Base-by-base conservation (phyloP, 1,140 invertebrate species). In the Aphaenogaster ashmeadi region DNA sequence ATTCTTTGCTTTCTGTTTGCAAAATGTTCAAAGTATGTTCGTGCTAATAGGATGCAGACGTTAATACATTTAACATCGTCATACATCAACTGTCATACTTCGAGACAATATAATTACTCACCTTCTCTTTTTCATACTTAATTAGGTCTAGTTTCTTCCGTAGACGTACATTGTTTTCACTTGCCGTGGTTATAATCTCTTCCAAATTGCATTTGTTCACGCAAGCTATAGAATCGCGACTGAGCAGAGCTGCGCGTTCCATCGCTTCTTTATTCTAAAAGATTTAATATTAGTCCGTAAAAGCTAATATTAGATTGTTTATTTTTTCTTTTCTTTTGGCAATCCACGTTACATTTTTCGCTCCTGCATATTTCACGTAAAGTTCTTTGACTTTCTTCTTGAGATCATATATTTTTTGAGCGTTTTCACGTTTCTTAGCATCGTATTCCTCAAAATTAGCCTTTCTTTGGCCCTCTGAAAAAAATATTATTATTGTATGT, bases 361-460 rank as follows among this genome's bases (percentile, higher is more conserved):
- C 96, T 89, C 96, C 96, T 77, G 96, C 96, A 78, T 97, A 96
- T 91, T 96, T 95, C 1, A 95, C 77, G 27, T 97, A 96, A 69
- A 97, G 90, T 75, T 97, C 94, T 89, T 97, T 97, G 18, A 98
- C 96, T 90, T 97, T 97, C 89, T 97, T 97, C 92, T 98, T 98
- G n/a, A 98, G 92, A 1, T 96, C 95, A 38, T 96, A 92, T 72
- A 98, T 97, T 79, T 97, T 96, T 71, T 98, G 97, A 71, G 95
- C 95, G 92, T 98, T 97, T 84, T 97, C 96, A 89, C 97, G 97
- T 90, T 97, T 97, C 92, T 97, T 97, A 8, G 96, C 96, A 91
- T 98, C 97, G 91, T 97, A 97, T 93, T 98, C 97, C 94, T 98
- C 98, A 87, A 97, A 98, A 88, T 97, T 96, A 0, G 98, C 98